phyloP scores from a whole-genome alignment of 2,888 invertebrate species.

The Mimachlamys varia region DNA sequence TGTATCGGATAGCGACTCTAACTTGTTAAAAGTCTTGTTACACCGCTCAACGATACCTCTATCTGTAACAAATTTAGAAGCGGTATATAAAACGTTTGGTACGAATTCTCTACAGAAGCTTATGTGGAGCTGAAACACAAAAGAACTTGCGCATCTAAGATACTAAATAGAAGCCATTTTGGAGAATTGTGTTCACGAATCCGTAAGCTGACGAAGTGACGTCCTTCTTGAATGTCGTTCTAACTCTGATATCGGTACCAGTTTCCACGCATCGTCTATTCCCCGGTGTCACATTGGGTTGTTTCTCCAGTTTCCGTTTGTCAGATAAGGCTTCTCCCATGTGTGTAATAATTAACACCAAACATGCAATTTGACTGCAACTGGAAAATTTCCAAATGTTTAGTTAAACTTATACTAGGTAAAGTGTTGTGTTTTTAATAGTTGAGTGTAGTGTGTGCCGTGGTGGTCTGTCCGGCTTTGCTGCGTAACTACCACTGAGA shows the following conservation, averaged over 20 bases:
- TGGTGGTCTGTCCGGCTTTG: background rate
- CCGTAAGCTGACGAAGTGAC: background rate
- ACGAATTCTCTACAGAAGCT: background rate
- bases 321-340: background rate
- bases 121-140: background rate
- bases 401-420: background rate
- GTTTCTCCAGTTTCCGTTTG: background rate
- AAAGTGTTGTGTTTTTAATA: background rate
- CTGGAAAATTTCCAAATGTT: constrained; percentile 8
- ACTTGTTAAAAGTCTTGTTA: too few relatives aligned
- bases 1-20: too few relatives aligned
- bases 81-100: background rate
- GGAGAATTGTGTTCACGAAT: background rate
- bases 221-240: background rate
- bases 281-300: background rate
- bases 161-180: background rate
- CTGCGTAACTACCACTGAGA: background rate
- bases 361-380: background rate
- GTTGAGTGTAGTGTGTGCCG: background rate
- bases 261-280: background rate
- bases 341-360: constrained; percentile 34
- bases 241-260: background rate
- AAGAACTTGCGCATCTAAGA: background rate
- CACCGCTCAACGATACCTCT: background rate
- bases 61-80: background rate